Evolutionary conservation across 2,888 invertebrate species (phyloP), one percentile per base, ranked within the genome.

Genomic region (Drosophila birchii): DNA sequence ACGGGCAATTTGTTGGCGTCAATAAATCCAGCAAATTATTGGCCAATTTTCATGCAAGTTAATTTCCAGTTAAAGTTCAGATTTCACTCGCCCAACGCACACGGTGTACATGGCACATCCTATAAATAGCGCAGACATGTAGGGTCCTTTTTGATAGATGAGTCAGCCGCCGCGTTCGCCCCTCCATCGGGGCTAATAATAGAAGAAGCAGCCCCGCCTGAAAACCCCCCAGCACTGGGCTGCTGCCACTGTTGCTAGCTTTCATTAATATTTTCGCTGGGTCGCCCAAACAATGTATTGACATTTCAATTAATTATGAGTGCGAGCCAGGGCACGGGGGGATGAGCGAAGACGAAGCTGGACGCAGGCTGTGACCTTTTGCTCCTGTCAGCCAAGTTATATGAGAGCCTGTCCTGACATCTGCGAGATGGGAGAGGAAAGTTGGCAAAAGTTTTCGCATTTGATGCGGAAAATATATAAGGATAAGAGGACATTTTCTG

Each of bases 241-340:
- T 26, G 36, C 36, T 36, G 32, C 36, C 26, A 14, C 34, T 32
- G 32, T n/a, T 38, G 29, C 26, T n/a, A 26, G 60, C 53, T 70
- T 70, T 70, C 70, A 70, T 70, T 72, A 71, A 73, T 66, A 59
- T 59, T 73, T 73, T 59, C 39, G 26, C 54, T 55, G 54, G 43
- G 38, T 44, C 54, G 59, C 36, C 54, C 75, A 74, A 79, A 79
- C 81, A 83, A 79, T 88, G 62, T 80, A 86, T 86, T 86, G 86
- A 86, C 86, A 84, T 88, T 88, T 88, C 81, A 86, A 84, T 88
- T 88, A 88, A 88, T 88, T 86, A 86, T 74, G 61, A 54, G 63
- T 60, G 54, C 39, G 23, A 26, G 6, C 1, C 18, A 26, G 20
- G 5, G 32, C n/a, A 14, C 14, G 14, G 9, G 18, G 5, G n/a